Conservation (phyloP, 2,797 vertebrate species). For the Nannoperca australis region DNA sequence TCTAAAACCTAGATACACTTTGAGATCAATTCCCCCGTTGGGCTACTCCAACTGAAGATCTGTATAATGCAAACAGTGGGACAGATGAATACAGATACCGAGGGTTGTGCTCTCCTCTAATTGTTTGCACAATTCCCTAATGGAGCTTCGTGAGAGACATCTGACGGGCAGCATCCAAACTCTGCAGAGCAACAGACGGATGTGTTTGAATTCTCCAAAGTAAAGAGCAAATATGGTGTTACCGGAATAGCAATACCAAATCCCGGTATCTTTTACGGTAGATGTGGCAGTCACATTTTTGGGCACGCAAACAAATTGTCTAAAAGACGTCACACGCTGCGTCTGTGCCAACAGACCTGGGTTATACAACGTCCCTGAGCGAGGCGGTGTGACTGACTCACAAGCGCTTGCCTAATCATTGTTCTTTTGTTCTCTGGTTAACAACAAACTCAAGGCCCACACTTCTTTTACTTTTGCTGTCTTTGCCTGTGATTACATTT, state of each 20-base stretch:
- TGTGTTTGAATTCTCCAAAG: slow-evolving; percentile 53
- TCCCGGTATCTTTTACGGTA: slow-evolving; percentile 22
- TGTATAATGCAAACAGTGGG: slow-evolving; percentile 27
- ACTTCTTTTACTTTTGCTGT: slow-evolving; percentile 15
- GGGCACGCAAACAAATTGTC: slow-evolving; percentile 37
- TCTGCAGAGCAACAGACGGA: slow-evolving; percentile 46
- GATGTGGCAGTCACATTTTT: slow-evolving; percentile 52
- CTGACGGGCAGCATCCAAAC: slow-evolving; percentile 37
- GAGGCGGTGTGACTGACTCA: slow-evolving; percentile 72
- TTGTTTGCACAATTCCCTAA: slow-evolving; percentile 31
- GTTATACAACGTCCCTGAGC: slow-evolving; percentile 41
- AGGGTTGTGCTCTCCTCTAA: background rate
- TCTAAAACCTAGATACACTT: slow-evolving; percentile 17
- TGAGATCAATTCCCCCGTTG: slow-evolving; percentile 14
- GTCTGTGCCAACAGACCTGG: slow-evolving; percentile 61
- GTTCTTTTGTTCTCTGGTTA: slow-evolving; percentile 55
- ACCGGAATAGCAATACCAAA: slow-evolving; percentile 51
- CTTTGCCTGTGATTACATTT: slow-evolving; percentile 24
- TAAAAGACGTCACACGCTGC: slow-evolving; percentile 63
- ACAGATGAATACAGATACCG: slow-evolving; percentile 23
- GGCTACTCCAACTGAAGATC: slow-evolving; percentile 3
- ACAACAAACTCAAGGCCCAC: slow-evolving; percentile 34
- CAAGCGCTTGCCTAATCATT: slow-evolving; percentile 32
- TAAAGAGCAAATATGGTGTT: slow-evolving; percentile 60
- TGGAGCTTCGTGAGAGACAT: background rate